Base-by-base conservation (phyloP, 2,888 invertebrate genomes). In the Dorcus parallelipipedus region DNA sequence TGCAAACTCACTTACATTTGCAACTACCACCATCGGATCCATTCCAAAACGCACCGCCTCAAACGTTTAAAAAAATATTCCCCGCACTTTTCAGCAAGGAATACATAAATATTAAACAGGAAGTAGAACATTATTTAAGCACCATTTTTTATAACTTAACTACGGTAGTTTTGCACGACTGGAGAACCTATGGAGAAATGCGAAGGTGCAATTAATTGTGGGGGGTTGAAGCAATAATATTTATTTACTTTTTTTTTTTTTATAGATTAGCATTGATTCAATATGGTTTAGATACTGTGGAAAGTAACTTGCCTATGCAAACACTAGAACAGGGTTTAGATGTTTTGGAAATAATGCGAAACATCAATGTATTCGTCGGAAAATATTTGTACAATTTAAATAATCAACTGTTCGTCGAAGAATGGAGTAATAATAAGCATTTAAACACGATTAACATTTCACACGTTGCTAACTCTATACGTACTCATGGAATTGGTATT, bases 171-270 rank as follows among this genome's bases (percentile, higher is more conserved):
- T 42, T 65, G 38, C 17, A 45, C 9, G 97, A 99, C 78, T 98
- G 97, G 95, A 92, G 91, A 77, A 96, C 95, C 0, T 99, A 99
- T 75, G 91, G 94, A 14, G 94, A 95, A 79, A 99, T 99, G 98
- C 85, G 96, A 60, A 90, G 91, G 73, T 20, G 20, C 20, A 20
- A 20, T 20, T 20, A 3, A 20, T 20, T 3, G 20, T 20, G 20
- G 20, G 2, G 20, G 20, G 14, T 14, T 74, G 66, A 60, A 10
- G 41, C 40, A 14, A 20, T 3, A 10, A 38, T 38, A 26, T 10
- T 10, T 41, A 1, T 52, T 7, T n/a, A 26, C n/a, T n/a, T 38
- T 50, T n/a, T 7, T 41, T 20, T 51, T 52, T 39, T 20, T 70
- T 68, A 63, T 53, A 75, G 74, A 53, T 84, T 98, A 76, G 98